Base-by-base conservation (phyloP, 2,888 invertebrate species). In the Petrophora chlorosata region DNA sequence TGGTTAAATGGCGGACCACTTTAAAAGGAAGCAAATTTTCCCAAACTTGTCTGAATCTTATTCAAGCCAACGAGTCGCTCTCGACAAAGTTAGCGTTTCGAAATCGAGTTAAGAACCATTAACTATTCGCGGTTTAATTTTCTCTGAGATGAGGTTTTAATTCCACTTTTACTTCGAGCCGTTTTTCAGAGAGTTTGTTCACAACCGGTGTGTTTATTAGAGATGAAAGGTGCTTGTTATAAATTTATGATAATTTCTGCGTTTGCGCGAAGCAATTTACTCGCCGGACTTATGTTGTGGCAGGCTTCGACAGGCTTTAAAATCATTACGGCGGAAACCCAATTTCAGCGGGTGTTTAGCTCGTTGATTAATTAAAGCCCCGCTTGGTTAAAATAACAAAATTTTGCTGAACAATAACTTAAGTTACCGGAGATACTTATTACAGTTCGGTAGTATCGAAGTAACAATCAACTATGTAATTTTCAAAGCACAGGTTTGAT, bases 71-170 rank as follows among this genome's bases (percentile, higher is more conserved):
- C 72, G 79, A 78, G 73, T 76, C 75, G 68, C 73, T 81, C 76
- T 79, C 68, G 67, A 74, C 73, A 75, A 82, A 85, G 83, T 85
- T 85, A 78, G 72, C 76, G 77, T 81, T 85, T 80, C 70, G 66
- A 74, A 86, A 85, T 85, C 77, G 70, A 83, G 83, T 85, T 84
- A 82, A 84, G 82, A 82, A 70, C 80, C 81, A 84, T 85, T 86
- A 83, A 84, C 82, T 83, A 85, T 81, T 84, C 75, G 80, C 63
- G 82, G 83, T 83, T 83, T 79, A 83, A 84, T 82, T 84, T 82
- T 81, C 77, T 74, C 70, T 66, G 66, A 70, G 78, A 85, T 81
- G 78, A 80, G 81, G 74, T 84, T 84, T 83, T 82, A 82, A 83
- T 79, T 82, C 70, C 60, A 73, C 70, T 76, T 73, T 70, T 69